These are phyloP conservation scores for Cybosia mesomella DNA, from an alignment of 2,888 invertebrate species.

Conservation along the genomic window DNA sequence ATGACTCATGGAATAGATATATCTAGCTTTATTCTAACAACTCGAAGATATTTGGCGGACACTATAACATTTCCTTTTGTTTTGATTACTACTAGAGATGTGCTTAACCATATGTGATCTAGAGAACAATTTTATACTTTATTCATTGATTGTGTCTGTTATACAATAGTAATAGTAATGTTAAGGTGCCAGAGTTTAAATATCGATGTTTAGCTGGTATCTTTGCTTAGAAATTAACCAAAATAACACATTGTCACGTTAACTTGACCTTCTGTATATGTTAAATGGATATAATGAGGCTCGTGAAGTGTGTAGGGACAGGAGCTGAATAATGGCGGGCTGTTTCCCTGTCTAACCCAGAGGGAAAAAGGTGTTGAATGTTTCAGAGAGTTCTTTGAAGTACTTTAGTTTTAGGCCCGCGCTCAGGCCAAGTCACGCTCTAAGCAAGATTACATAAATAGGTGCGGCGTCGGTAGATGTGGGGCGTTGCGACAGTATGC, in stretches of 20 bases:
- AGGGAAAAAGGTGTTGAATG: too few species aligned
- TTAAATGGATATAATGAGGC: background rate
- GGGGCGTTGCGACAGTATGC: conserved; percentile 48
- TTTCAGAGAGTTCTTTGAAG: too few species aligned
- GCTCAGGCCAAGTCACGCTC: conserved; percentile 4
- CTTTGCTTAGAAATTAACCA: background rate
- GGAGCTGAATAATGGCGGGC: too few species aligned
- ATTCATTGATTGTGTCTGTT: background rate
- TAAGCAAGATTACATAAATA: background rate
- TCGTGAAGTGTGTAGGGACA: too few species aligned
- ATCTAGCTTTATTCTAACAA: background rate
- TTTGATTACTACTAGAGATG: too few species aligned
- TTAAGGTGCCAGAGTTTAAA: background rate
- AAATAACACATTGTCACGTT: background rate
- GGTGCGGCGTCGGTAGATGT: conserved; percentile 15
- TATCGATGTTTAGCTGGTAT: background rate
- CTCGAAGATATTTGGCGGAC: background rate
- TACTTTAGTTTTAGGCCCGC: conserved; percentile 20
- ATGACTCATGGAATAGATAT: background rate
- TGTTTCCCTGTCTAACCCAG: too few species aligned
- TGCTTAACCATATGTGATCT: too few species aligned
- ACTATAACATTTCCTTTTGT: background rate
- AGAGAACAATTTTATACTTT: background rate
- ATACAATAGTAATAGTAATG: background rate
- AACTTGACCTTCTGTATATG: background rate